Percentiles rank a stretch among this genome's conserved stretches.
Conservation (phyloP, 1,140 invertebrate species). For the Plodia interpunctella region DNA sequence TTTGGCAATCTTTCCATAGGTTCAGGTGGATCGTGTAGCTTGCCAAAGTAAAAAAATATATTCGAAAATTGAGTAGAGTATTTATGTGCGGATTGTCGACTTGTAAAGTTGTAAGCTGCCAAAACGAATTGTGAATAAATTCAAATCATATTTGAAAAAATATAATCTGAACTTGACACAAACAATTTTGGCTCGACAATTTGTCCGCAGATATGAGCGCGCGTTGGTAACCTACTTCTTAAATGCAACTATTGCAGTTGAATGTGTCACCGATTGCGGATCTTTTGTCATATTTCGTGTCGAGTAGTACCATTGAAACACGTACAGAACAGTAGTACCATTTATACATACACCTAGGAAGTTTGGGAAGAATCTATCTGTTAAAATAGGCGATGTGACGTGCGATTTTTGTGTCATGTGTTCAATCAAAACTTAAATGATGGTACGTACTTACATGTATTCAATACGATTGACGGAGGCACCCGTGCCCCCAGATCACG, state of each 20-base stretch:
- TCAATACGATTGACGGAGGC: too few relatives aligned
- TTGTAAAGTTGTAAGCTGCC: neutral
- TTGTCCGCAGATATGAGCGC: neutral
- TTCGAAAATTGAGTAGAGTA: too few relatives aligned
- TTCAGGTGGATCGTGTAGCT: neutral
- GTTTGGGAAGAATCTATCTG: too few relatives aligned
- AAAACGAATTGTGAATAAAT: neutral
- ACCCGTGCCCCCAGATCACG: too few relatives aligned
- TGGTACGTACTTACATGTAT: too few relatives aligned
- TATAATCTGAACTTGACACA: neutral
- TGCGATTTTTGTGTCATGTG: neutral
- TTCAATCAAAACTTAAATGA: neutral
- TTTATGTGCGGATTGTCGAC: too few relatives aligned
- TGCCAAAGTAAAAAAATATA: neutral
- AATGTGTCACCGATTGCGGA: conserved; percentile 20
- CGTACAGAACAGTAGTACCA: neutral
- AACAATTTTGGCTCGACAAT: neutral
- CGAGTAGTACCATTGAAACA: neutral
- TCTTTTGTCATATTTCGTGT: conserved; percentile 21
- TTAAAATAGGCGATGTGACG: too few relatives aligned
- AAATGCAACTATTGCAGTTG: conserved; percentile 24
- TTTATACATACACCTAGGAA: too few relatives aligned
- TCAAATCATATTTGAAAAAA: neutral
- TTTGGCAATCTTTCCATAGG: neutral
- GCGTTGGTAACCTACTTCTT: conserved; percentile 11